Evolutionary conservation across 2,888 invertebrate species (phyloP), one percentile per base, ranked within the genome.

Genomic region (Pyrrhia umbra): DNA sequence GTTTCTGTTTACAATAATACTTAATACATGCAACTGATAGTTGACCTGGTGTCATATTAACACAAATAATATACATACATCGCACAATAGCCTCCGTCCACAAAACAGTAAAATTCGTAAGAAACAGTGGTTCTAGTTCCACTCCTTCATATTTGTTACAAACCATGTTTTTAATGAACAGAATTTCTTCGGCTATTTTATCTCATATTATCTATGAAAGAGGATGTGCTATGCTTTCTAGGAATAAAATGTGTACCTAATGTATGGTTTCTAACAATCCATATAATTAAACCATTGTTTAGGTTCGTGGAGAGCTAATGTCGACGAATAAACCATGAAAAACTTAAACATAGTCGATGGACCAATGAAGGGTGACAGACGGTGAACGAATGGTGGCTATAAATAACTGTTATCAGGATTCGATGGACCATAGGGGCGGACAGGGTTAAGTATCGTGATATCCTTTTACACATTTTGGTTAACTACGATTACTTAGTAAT

Each of bases 401-500:
- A 93, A 91, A 93, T 93, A 90, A 89, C 82, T 83, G 83, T 91
- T 93, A 93, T 93, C 92, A 73, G 84, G 77, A 86, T 85, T 73
- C 81, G 66, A 81, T 85, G 84, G 81, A 82, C 85, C 82, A 88
- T 88, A 87, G 84, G 91, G 91, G 88, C 85, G 75, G 57, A 63
- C 75, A 64, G 84, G 83, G 83, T 85, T 85, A 69, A 81, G 40
- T 61, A 56, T 60, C 59, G 59, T 18, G 50, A 67, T 66, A 75
- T 66, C 65, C 45, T 39, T 59, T 61, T 16, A 54, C 47, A 68
- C 50, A 27, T 45, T 51, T 51, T 45, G 13, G 43, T 63, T 58
- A 47, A 54, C 34, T 46, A 18, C 10, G 16, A 55, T 43, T 20
- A 49, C 47, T n/a, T 27, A 72, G 34, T 64, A 15, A 54, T 70